Conservation (phyloP, 2,113 vertebrate species). For the Ictidomys tridecemlineatus region DNA sequence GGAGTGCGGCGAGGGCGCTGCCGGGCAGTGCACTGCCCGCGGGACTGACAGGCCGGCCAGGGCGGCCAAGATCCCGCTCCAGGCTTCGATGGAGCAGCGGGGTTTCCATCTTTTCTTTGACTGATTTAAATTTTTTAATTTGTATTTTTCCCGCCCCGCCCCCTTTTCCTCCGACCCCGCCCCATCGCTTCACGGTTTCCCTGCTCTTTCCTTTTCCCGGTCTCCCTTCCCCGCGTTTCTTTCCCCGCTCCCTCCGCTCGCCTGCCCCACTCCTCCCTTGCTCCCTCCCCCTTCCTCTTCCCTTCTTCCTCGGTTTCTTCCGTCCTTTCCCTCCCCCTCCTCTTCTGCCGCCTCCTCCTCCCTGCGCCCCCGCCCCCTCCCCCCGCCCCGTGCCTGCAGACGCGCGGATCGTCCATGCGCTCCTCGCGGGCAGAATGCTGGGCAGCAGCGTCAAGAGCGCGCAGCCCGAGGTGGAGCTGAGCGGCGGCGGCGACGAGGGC, state of each 20-base stretch:
- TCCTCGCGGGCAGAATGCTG: conserved; percentile 93
- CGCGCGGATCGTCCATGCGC: conserved; percentile 91
- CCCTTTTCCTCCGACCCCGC: conserved; percentile 58
- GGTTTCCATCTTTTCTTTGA: conserved; percentile 29
- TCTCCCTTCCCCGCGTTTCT: conserved; percentile 27
- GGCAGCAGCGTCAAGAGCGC: conserved; percentile 92
- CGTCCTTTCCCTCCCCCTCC: conserved; percentile 48
- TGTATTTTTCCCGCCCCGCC: conserved; percentile 70
- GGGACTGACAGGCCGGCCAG: neutral
- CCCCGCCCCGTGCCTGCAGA: conserved; percentile 78
- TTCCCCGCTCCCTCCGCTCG: conserved; percentile 8
- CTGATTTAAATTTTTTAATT: conserved; percentile 70
- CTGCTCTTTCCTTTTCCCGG: conserved; percentile 20
- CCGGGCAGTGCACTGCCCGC: neutral
- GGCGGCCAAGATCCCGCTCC: neutral
- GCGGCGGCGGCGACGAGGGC: conserved; percentile 88
- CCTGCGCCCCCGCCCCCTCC: conserved; percentile 16
- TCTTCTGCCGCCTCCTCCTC: conserved; percentile 37
- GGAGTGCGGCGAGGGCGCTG: conserved; percentile 58
- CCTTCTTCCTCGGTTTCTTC: conserved; percentile 64
- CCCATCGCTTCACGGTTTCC: conserved; percentile 55
- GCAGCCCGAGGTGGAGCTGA: conserved; percentile 87
- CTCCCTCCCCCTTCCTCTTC: neutral
- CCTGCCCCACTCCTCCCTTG: neutral
- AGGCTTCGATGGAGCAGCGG: neutral